Evolutionary conservation across 2,888 invertebrate genomes (phyloP).

Genomic region (Agonopterix arenella): DNA sequence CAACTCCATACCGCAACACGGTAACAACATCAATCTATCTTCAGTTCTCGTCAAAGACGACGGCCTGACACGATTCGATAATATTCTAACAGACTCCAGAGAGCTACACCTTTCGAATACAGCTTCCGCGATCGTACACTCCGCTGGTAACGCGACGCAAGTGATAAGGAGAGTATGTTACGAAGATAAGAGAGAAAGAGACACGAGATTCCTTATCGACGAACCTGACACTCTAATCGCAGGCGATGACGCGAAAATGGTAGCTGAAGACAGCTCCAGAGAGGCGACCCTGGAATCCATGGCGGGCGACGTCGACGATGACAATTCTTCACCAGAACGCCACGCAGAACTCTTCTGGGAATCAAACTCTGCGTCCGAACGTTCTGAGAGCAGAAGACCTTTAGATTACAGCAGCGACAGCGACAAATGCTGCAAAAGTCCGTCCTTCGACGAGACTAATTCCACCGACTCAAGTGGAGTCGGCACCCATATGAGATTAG

Average conservation of each 20-base stretch:
- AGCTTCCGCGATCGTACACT: conserved; percentile 56
- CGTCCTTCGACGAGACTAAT: conserved; percentile 57
- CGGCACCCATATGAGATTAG: conserved; percentile 55
- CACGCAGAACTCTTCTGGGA: conserved; percentile 67
- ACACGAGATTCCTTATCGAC: conserved; percentile 41
- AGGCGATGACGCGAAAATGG: conserved; percentile 49
- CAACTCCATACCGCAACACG: conserved; percentile 33
- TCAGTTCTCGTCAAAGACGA: conserved; percentile 58
- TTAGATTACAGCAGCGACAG: conserved; percentile 66
- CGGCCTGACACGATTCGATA: conserved; percentile 50
- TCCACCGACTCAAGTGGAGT: conserved; percentile 61
- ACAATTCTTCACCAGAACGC: conserved; percentile 55
- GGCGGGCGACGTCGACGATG: conserved; percentile 41
- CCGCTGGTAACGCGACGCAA: conserved; percentile 55
- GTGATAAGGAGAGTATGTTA: conserved; percentile 62
- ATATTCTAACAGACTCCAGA: conserved; percentile 47
- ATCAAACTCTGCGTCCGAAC: conserved; percentile 54
- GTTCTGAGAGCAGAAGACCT: conserved; percentile 46
- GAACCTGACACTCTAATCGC: conserved; percentile 45
- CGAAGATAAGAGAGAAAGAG: conserved; percentile 38
- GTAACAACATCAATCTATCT: conserved; percentile 36
- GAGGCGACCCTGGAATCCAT: conserved; percentile 47
- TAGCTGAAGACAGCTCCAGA: conserved; percentile 49
- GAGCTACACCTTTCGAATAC: conserved; percentile 52
- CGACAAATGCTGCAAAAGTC: conserved; percentile 68